Base-by-base conservation (phyloP, 2,113 vertebrate genomes). In the Cercocebus atys region DNA sequence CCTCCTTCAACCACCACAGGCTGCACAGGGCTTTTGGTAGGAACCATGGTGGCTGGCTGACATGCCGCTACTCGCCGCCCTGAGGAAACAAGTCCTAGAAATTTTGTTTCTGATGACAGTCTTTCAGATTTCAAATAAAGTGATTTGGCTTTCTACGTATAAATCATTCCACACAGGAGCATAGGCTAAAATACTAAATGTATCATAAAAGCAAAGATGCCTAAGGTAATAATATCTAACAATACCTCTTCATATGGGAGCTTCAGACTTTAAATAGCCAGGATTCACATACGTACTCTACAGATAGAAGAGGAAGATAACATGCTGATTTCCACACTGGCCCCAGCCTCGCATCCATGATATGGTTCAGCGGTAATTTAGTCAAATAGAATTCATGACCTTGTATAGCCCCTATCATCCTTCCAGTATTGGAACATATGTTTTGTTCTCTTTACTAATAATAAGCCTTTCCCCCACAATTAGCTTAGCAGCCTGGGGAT, bases 351-450 rank as follows among this genome's bases (percentile, higher is more conserved):
- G 80, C 55, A 47, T 38, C 45, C 20, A 89, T 0, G 68, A 88
- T 84, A 86, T 23, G 81, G 72, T 25, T 20, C 78, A 72, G 64
- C 66, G 40, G 88, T 88, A 70, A 97, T 97, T 96, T 97, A 98
- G 47, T 95, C 93, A 95, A 96, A 97, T 85, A 84, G 97, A 96
- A 98, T 97, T 95, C 91, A 68, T 93, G 97, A 94, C 97, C 97
- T 96, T 93, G 87, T 80, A 2, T 27, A 64, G 32, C 7, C 16
- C 95, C 30, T 79, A 81, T 91, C 0, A 95, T 94, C 88, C 97
- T 94, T 90, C 95, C 30, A 70, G 57, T 66, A 88, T 66, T 83
- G n/a, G 91, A 84, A 88, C 95, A 95, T 96, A 91, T 75, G 35
- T 83, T 98, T 98, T 98, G 94, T 91, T 97, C 90, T 97, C 83